Percentiles rank a stretch among this genome's conserved stretches.
These are phyloP conservation scores for Olivierus martensii DNA, from an alignment of 1,140 invertebrate species.

Conservation along the genomic window DNA sequence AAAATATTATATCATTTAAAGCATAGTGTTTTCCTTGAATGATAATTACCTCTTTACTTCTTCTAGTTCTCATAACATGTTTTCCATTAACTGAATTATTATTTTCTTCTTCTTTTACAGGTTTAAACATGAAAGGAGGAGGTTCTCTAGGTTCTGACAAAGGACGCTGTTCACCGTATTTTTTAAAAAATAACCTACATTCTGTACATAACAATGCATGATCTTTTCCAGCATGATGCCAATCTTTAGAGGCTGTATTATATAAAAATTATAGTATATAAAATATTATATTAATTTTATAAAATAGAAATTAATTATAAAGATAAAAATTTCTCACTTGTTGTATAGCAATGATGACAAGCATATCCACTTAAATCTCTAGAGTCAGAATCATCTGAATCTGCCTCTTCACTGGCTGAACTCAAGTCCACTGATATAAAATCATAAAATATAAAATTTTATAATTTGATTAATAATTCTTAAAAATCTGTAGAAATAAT, in stretches of 20 bases:
- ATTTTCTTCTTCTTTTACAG: slow-evolving; percentile 42
- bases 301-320: too few relatives aligned
- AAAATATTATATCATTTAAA: too few relatives aligned
- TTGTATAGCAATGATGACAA: slow-evolving; percentile 45
- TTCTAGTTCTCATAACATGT: slow-evolving; percentile 41
- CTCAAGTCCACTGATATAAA: slow-evolving; percentile 43
- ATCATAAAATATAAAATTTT: too few relatives aligned
- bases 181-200: slow-evolving; percentile 65
- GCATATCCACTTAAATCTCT: slow-evolving; percentile 43
- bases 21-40: too few relatives aligned
- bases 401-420: slow-evolving; percentile 75
- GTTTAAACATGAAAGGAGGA: slow-evolving; percentile 51
- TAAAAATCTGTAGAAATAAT: too few relatives aligned
- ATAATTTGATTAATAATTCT: too few relatives aligned
- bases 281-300: too few relatives aligned
- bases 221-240: slow-evolving; percentile 64
- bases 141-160: slow-evolving; percentile 27
- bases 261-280: not conserved
- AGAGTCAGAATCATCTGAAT: slow-evolving; percentile 85
- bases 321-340: slow-evolving; percentile 35
- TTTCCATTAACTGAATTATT: slow-evolving; percentile 24
- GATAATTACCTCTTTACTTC: slow-evolving; percentile 25
- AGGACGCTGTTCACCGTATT: slow-evolving; percentile 61
- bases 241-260: slow-evolving; percentile 46
- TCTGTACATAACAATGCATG: slow-evolving; percentile 60